Base-by-base conservation (phyloP, 2,797 vertebrate genomes). In the Chrysocyon brachyurus region DNA sequence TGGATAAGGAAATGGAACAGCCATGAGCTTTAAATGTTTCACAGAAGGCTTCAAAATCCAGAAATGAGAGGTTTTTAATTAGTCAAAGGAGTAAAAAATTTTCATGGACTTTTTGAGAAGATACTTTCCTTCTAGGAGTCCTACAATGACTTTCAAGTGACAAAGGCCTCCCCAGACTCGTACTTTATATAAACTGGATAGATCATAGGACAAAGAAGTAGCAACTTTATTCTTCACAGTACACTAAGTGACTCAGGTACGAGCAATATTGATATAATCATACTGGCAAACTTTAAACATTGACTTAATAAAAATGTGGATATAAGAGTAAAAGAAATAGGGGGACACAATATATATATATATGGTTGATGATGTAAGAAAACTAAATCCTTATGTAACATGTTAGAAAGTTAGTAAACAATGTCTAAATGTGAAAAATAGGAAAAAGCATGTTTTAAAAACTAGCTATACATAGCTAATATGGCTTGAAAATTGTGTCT, bases 401-500 rank as follows among this genome's bases (percentile, higher is more conserved):
- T 84, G 36, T 73, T 79, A 92, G 52, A 26, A 95, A 85, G 22
- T 72, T 31, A 81, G 36, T 14, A 90, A 92, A 83, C 87, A 94
- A 90, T 83, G 17, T 82, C 64, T 75, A 54, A 49, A 81, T 54
- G 36, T 94, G 59, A 83, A 95, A 96, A 70, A 49, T 90, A 82
- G 12, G 10, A 22, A 79, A 93, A 83, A 73, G 24, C 12, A 59
- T 78, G 46, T 61, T 95, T 90, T 89, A 72, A 24, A 84, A 89
- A 89, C 70, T 40, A 19, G 28, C 11, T 36, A 6, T 64, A 77
- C 52, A 49, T 86, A 92, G 17, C 14, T 93, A 85, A 31, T 46
- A 54, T 63, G 5, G 1, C 1, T 72, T 70, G 28, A 73, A 88
- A 81, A 4, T 31, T 64, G 1, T 61, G 22, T 84, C 14, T 59